phyloP scores from a whole-genome alignment of 2,888 invertebrate species.

The Alloplasta piceator region DNA sequence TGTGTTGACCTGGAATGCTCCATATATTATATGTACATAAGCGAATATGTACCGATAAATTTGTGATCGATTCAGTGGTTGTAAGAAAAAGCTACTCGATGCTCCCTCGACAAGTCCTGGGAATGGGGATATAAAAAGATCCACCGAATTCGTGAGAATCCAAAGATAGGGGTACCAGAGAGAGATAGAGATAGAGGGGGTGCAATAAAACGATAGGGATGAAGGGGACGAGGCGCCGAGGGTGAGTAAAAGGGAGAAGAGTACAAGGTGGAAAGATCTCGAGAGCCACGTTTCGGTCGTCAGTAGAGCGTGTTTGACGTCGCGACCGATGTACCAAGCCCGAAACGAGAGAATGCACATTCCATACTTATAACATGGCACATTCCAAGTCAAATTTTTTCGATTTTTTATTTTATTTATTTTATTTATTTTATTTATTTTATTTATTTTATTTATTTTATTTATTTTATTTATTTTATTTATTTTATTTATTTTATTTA shows the following conservation, averaged over 20 bases:
- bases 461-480: too few relatives aligned
- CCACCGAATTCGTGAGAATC: constrained; percentile 23
- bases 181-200: constrained; percentile 5
- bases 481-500: too few relatives aligned
- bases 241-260: background rate
- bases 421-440: too few relatives aligned
- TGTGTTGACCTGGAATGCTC: too few relatives aligned
- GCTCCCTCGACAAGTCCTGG: background rate
- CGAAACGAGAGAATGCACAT: background rate
- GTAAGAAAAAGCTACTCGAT: constrained; percentile 11
- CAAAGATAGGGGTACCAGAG: background rate
- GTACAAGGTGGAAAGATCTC: constrained; percentile 15
- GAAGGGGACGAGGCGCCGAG: background rate
- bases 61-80: background rate
- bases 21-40: background rate
- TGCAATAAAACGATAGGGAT: constrained; percentile 20
- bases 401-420: too few relatives aligned
- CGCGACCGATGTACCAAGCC: background rate
- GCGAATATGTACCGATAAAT: constrained; percentile 5
- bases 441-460: too few relatives aligned
- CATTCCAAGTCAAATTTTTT: too few relatives aligned
- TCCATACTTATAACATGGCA: too few relatives aligned
- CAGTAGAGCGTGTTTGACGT: constrained; percentile 28
- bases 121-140: background rate
- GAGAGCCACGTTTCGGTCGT: constrained; percentile 30